Percentiles rank a stretch among this genome's conserved stretches.
These are phyloP conservation scores for Phyllostomus discolor DNA, from an alignment of 2,113 vertebrate genomes.

Conservation along the genomic window DNA sequence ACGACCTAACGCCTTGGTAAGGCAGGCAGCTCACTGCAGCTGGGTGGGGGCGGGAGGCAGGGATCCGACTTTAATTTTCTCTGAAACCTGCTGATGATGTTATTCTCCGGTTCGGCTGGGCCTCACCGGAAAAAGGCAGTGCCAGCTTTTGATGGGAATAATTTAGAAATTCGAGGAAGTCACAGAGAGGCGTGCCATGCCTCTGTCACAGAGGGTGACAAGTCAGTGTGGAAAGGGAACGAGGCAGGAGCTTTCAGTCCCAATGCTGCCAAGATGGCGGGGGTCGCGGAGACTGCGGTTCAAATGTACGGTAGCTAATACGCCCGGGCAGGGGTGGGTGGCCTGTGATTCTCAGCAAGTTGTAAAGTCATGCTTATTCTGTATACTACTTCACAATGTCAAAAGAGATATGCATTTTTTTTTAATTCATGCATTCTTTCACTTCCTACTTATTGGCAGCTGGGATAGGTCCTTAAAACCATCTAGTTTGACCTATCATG, in stretches of 20 bases:
- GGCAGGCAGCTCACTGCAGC: slow-evolving; percentile 64
- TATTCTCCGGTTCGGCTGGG: slow-evolving; percentile 52
- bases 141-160: slow-evolving; percentile 63
- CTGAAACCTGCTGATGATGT: slow-evolving; percentile 71
- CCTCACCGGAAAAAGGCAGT: slow-evolving; percentile 46
- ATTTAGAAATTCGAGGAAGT: slow-evolving; percentile 49
- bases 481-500: not conserved
- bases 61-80: slow-evolving; percentile 75
- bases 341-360: slow-evolving; percentile 32
- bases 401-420: not conserved
- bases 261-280: slow-evolving; percentile 32
- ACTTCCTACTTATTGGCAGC: not conserved
- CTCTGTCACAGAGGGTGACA: slow-evolving; percentile 30
- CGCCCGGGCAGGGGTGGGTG: slow-evolving; percentile 6
- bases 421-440: not conserved
- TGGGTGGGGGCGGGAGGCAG: slow-evolving; percentile 65
- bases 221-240: slow-evolving; percentile 49
- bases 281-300: slow-evolving; percentile 42
- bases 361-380: fast-evolving
- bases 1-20: slow-evolving; percentile 75
- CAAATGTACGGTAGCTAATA: slow-evolving; percentile 54
- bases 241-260: not conserved
- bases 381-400: fast-evolving
- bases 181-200: slow-evolving; percentile 44
- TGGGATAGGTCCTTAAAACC: not conserved